phyloP scores from a whole-genome alignment of 2,113 vertebrate genomes.

The Hydrolagus affinis region DNA sequence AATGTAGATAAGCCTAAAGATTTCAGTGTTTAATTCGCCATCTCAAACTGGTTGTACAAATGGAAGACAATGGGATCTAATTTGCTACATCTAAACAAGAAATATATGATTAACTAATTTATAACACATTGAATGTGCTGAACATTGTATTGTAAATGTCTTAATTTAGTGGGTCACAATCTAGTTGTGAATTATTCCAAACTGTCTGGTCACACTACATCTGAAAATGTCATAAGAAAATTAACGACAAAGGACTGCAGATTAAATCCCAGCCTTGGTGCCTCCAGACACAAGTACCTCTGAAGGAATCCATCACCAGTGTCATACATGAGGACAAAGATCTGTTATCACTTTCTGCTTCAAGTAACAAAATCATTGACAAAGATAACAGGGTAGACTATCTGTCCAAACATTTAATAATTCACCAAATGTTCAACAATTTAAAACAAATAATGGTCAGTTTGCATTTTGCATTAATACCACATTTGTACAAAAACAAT shows the following conservation, averaged over 20 bases:
- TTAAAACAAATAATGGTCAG: background rate
- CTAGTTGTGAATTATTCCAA: background rate
- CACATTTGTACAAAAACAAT: conserved; percentile 10
- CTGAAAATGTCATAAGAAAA: background rate
- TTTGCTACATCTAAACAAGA: too few relatives aligned
- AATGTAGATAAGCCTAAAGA: too few relatives aligned
- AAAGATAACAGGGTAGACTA: background rate
- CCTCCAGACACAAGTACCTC: background rate
- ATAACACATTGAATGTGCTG: too few relatives aligned
- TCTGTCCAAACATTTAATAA: background rate
- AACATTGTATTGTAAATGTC: too few relatives aligned
- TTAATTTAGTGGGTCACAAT: background rate
- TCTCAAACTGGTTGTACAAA: too few relatives aligned
- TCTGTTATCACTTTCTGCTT: conserved; percentile 18
- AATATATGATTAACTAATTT: too few relatives aligned
- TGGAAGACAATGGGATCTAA: too few relatives aligned
- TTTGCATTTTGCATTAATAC: background rate
- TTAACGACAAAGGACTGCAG: background rate
- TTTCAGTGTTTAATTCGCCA: too few relatives aligned
- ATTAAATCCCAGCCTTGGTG: background rate
- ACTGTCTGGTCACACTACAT: background rate
- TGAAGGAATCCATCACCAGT: background rate
- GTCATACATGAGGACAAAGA: background rate
- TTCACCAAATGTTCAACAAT: background rate
- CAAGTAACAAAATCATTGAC: background rate